These are phyloP conservation scores for Troides oblongomaculatus DNA, from an alignment of 2,888 invertebrate genomes.

Conservation along the genomic window DNA sequence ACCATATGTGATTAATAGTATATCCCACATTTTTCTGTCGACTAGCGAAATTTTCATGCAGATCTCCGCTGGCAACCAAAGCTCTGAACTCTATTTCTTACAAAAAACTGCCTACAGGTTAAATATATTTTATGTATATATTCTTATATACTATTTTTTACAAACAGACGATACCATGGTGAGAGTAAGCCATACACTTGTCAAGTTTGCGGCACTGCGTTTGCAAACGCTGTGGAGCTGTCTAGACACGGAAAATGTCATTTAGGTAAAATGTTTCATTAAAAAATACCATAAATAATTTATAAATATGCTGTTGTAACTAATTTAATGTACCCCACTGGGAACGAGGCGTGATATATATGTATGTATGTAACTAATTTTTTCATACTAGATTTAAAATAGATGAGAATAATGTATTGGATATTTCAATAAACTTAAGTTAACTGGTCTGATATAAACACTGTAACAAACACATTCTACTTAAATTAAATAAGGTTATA, in stretches of 20 bases:
- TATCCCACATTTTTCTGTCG: too few relatives aligned
- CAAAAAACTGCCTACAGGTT: not conserved
- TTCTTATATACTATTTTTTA: conserved; percentile 15
- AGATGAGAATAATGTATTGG: too few relatives aligned
- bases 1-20: too few relatives aligned
- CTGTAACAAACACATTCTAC: too few relatives aligned
- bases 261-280: conserved; percentile 83
- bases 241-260: conserved; percentile 92
- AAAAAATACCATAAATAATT: not conserved
- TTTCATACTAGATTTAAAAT: not conserved
- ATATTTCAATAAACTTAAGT: too few relatives aligned
- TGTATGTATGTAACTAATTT: not conserved
- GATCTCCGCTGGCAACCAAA: too few relatives aligned
- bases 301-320: not conserved
- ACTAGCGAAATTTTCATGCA: too few relatives aligned
- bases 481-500: too few relatives aligned
- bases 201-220: conserved; percentile 91
- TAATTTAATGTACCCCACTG: not conserved
- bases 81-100: not conserved
- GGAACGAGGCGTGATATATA: too few relatives aligned
- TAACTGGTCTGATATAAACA: too few relatives aligned
- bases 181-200: conserved; percentile 91
- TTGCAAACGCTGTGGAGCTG: conserved; percentile 88
- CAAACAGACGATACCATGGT: conserved; percentile 87
- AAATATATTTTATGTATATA: too few relatives aligned